Evolutionary conservation across 2,113 vertebrate genomes (phyloP).

Genomic region (Hyaena hyaena): DNA sequence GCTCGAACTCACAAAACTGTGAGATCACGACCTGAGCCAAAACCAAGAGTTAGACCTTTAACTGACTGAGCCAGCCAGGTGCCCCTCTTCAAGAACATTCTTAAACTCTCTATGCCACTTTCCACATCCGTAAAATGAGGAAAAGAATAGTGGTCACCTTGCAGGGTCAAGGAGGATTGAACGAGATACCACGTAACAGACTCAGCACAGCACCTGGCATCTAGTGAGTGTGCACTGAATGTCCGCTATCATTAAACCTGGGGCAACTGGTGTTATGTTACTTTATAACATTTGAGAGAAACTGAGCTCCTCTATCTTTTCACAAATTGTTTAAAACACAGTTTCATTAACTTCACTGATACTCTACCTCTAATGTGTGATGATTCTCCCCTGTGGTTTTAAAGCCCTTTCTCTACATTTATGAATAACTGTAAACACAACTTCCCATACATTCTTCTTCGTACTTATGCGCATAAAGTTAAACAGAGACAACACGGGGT

Average conservation of each 20-base stretch:
- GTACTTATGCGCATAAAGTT: background rate
- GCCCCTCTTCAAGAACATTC: background rate
- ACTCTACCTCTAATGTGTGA: background rate
- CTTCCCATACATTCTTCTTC: background rate
- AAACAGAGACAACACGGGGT: background rate
- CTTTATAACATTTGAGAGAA: background rate
- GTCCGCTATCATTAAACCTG: background rate
- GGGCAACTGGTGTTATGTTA: background rate
- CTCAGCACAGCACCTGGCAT: background rate
- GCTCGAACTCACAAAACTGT: too few relatives aligned
- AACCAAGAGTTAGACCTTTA: too few relatives aligned
- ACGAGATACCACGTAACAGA: background rate
- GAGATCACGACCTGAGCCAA: too few relatives aligned
- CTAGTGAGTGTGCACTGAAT: background rate
- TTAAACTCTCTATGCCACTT: background rate
- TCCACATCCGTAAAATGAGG: background rate
- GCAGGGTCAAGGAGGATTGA: background rate
- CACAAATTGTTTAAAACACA: conserved; percentile 33
- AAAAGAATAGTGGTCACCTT: background rate
- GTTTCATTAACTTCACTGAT: conserved; percentile 9
- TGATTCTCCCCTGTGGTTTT: background rate
- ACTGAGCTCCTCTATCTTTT: background rate
- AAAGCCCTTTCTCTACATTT: background rate
- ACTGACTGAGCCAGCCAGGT: too few relatives aligned
- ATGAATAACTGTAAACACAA: conserved; percentile 17